phyloP scores from a whole-genome alignment of 1,140 invertebrate species.

The Drosophila ficusphila region DNA sequence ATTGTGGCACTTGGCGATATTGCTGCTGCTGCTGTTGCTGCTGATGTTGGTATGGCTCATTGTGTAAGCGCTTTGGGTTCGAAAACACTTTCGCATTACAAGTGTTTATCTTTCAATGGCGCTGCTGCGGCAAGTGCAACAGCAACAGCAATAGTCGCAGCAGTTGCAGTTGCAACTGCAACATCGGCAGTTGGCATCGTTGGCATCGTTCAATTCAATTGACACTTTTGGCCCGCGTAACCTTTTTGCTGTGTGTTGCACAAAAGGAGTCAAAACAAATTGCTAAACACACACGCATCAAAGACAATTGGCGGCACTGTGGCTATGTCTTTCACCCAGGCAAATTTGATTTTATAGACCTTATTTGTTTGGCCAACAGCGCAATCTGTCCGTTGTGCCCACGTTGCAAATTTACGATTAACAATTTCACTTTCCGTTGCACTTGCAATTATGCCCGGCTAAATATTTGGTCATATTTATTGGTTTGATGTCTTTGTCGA shows the following conservation, averaged over 20 bases:
- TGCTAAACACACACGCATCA: conserved; percentile 53
- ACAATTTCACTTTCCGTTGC: conserved; percentile 76
- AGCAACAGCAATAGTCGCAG: conserved; percentile 8
- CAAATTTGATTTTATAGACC: conserved; percentile 68
- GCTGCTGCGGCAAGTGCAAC: conserved; percentile 33
- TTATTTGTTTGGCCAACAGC: conserved; percentile 30
- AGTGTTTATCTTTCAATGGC: conserved; percentile 71
- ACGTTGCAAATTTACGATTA: conserved; percentile 51
- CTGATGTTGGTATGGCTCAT: conserved; percentile 37
- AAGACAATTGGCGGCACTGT: conserved; percentile 53
- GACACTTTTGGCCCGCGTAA: conserved; percentile 71
- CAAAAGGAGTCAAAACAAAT: conserved; percentile 50
- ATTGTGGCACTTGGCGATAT: conserved; percentile 15
- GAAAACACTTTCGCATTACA: conserved; percentile 80
- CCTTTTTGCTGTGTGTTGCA: conserved; percentile 53
- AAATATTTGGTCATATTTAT: conserved; percentile 44
- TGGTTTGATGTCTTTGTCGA: conserved; percentile 18
- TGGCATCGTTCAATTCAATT: conserved; percentile 66
- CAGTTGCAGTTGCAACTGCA: conserved; percentile 15
- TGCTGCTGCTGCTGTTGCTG: conserved; percentile 17
- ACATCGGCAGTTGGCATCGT: conserved; percentile 13
- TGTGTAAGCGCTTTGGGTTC: conserved; percentile 65
- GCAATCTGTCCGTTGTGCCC: conserved; percentile 22
- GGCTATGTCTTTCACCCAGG: conserved; percentile 16
- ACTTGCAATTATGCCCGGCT: conserved; percentile 53